phyloP scores from a whole-genome alignment of 35 echinoderm and acorn worm genomes.

The Chiridota heheva region DNA sequence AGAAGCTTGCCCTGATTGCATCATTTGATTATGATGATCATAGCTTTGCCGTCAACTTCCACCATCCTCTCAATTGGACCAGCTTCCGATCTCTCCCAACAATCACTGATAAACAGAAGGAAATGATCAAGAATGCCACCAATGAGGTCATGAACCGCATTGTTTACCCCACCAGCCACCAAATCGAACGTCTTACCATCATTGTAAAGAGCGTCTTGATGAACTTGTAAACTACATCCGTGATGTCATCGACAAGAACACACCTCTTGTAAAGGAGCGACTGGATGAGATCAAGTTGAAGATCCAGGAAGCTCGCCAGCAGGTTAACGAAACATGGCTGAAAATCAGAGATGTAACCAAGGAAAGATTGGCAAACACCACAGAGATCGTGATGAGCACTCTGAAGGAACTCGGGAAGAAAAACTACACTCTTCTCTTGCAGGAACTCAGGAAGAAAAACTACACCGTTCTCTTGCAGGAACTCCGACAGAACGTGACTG shows the following conservation, averaged over 20 bases:
- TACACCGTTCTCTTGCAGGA: constrained; percentile 21
- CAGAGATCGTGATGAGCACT: constrained; percentile 9
- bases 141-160: constrained; percentile 17
- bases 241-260: constrained; percentile 42
- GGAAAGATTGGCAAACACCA: background rate
- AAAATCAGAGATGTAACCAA: constrained; percentile 3
- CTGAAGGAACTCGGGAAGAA: constrained; percentile 1
- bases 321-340: constrained; percentile 6
- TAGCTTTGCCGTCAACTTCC: constrained; percentile 91
- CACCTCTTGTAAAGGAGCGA: constrained; percentile 55
- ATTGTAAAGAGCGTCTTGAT: background rate
- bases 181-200: background rate
- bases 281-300: constrained; percentile 37
- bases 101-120: constrained; percentile 68
- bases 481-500: constrained; percentile 45
- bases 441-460: constrained; percentile 11
- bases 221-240: constrained; percentile 25
- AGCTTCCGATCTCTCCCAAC: constrained; percentile 76
- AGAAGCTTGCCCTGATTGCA: background rate
- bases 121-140: constrained; percentile 42
- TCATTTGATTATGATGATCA: constrained; percentile 54
- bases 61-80: constrained; percentile 87
- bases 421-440: constrained; percentile 15
- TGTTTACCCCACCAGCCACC: constrained; percentile 7
- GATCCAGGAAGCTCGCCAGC: constrained; percentile 23